phyloP scores from a whole-genome alignment of 1,140 invertebrate species.

The Drosophila teissieri region DNA sequence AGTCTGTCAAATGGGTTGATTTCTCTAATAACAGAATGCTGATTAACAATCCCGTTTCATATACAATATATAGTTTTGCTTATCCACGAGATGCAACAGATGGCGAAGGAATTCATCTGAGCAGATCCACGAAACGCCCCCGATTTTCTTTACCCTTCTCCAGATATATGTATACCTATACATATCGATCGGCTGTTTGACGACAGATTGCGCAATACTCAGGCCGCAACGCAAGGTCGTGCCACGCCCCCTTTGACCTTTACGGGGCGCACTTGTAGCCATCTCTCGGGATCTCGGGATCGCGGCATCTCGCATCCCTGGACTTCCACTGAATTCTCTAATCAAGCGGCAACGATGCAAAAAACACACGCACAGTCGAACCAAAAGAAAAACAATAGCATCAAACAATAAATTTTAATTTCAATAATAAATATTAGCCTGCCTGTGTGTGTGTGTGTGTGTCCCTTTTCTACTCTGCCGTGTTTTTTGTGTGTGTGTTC shows the following conservation, averaged over 20 bases:
- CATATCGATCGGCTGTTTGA: neutral
- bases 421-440: slow-evolving; percentile 46
- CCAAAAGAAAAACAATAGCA: slow-evolving; percentile 28
- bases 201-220: slow-evolving; percentile 47
- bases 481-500: neutral
- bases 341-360: slow-evolving; percentile 52
- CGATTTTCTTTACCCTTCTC: neutral
- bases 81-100: slow-evolving; percentile 18
- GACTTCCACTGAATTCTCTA: slow-evolving; percentile 42
- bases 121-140: slow-evolving; percentile 19
- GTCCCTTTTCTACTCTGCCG: neutral
- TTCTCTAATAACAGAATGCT: too few relatives aligned
- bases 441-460: slow-evolving; percentile 1
- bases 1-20: too few relatives aligned
- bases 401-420: slow-evolving; percentile 51
- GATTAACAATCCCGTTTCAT: too few relatives aligned
- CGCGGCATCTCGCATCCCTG: too few relatives aligned
- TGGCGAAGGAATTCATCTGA: slow-evolving; percentile 5
- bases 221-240: slow-evolving; percentile 13
- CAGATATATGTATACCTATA: neutral
- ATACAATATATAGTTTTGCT: neutral
- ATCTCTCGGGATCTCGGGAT: slow-evolving; percentile 6
- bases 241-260: slow-evolving; percentile 27
- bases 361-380: slow-evolving; percentile 17
- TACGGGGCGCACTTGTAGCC: slow-evolving; percentile 29